These are phyloP conservation scores for Papilio elwesi DNA, from an alignment of 2,888 invertebrate species.

Conservation along the genomic window DNA sequence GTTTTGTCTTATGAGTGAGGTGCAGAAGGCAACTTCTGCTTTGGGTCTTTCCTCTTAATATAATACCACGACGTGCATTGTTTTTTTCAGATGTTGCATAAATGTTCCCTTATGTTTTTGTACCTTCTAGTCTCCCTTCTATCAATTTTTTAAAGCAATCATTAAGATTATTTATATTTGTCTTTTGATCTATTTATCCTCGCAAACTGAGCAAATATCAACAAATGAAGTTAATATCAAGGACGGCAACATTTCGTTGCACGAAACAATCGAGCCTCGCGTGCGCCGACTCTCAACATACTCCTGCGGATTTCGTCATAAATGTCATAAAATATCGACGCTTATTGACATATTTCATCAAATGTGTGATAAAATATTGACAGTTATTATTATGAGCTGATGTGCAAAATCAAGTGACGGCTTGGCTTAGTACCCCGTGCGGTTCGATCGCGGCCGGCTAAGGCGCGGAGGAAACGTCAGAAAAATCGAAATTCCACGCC, in stretches of 20 bases:
- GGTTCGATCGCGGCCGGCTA: constrained; percentile 79
- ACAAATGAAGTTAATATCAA: constrained; percentile 16
- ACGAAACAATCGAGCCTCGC: constrained; percentile 64
- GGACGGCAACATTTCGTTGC: constrained; percentile 39
- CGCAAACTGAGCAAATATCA: not conserved
- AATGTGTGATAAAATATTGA: constrained; percentile 64
- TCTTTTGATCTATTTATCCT: not conserved
- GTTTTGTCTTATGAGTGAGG: no score
- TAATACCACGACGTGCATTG: no score
- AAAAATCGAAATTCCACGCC: constrained; percentile 83
- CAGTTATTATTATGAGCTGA: constrained; percentile 68
- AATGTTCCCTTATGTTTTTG: no score
- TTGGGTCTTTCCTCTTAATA: no score
- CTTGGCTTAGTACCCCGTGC: constrained; percentile 74
- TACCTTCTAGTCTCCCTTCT: no score
- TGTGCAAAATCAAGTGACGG: constrained; percentile 79
- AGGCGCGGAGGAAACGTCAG: constrained; percentile 84
- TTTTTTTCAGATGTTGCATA: no score
- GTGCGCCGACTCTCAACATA: constrained; percentile 60
- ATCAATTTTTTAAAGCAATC: no score
- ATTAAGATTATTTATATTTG: not conserved
- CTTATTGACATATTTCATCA: constrained; percentile 51
- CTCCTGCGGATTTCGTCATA: constrained; percentile 60
- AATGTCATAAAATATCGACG: constrained; percentile 68
- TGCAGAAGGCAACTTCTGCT: no score